Evolutionary conservation across 2,113 vertebrate species (phyloP).

Genomic region (Apteryx mantelli): DNA sequence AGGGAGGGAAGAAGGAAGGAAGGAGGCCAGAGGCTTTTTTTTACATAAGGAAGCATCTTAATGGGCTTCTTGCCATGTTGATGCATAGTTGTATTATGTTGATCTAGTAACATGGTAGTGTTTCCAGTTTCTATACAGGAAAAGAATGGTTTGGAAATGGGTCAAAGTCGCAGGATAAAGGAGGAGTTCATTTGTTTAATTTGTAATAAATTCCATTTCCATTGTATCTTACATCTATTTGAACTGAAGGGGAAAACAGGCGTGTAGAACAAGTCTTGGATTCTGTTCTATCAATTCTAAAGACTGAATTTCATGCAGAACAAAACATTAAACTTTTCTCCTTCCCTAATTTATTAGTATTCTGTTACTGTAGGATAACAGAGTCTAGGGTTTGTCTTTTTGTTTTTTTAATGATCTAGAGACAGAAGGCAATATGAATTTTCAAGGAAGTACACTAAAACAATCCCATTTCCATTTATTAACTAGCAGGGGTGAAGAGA

Average conservation of each 20-base stretch:
- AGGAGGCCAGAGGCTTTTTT: not conserved
- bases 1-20: not conserved
- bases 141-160: not conserved
- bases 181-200: not conserved
- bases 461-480: not conserved
- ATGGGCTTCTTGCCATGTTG: not conserved
- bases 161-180: not conserved
- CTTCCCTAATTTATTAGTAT: not conserved
- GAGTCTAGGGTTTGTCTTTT: rapidly evolving
- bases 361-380: not conserved
- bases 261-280: not conserved
- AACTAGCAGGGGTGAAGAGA: not conserved
- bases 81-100: not conserved
- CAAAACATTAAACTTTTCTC: not conserved
- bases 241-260: not conserved
- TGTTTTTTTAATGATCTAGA: not conserved
- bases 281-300: not conserved
- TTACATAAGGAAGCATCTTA: not conserved
- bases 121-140: not conserved
- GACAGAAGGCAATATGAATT: not conserved
- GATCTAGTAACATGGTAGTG: not conserved
- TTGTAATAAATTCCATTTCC: not conserved
- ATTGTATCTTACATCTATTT: not conserved
- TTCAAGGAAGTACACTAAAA: not conserved
- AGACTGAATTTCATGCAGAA: not conserved